A percentile compares a stretch with the other conserved stretches of the same genome.
These are phyloP conservation scores for Himalopsyche anomala DNA, from an alignment of 2,888 invertebrate genomes.

Conservation along the genomic window DNA sequence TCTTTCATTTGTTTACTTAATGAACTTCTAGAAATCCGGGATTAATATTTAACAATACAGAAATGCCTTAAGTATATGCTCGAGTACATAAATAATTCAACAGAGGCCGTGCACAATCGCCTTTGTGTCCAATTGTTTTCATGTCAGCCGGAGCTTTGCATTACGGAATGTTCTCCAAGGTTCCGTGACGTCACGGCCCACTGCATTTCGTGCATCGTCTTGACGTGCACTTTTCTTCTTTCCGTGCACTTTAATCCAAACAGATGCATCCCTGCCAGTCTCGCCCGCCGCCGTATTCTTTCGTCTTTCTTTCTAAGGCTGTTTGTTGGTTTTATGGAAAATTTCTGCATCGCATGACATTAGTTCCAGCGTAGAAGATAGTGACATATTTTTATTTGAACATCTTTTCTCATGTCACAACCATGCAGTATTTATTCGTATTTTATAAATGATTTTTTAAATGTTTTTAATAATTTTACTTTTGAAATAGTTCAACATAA, in stretches of 20 bases:
- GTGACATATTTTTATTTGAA: neutral
- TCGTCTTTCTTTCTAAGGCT: conserved; percentile 49
- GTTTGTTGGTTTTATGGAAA: conserved; percentile 28
- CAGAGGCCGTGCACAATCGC: conserved; percentile 3
- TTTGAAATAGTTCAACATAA: too few relatives aligned
- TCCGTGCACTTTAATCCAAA: conserved; percentile 60
- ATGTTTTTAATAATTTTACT: too few relatives aligned
- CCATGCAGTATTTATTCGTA: too few relatives aligned
- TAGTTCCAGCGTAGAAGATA: neutral
- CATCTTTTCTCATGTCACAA: neutral
- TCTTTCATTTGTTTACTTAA: too few relatives aligned
- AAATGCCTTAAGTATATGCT: neutral
- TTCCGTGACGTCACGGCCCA: conserved; percentile 49
- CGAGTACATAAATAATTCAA: neutral
- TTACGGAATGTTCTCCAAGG: conserved; percentile 44
- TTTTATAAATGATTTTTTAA: too few relatives aligned
- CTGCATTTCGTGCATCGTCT: conserved; percentile 46
- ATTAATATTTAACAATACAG: too few relatives aligned
- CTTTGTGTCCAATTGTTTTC: conserved; percentile 41
- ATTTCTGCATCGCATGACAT: conserved; percentile 16
- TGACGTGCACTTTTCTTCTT: conserved; percentile 54
- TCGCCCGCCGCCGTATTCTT: neutral
- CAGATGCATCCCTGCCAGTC: conserved; percentile 49
- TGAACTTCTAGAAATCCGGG: too few relatives aligned
- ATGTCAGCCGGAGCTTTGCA: conserved; percentile 36